Evolutionary conservation across 1,140 invertebrate genomes (phyloP).

Genomic region (Zaprionus capensis): DNA sequence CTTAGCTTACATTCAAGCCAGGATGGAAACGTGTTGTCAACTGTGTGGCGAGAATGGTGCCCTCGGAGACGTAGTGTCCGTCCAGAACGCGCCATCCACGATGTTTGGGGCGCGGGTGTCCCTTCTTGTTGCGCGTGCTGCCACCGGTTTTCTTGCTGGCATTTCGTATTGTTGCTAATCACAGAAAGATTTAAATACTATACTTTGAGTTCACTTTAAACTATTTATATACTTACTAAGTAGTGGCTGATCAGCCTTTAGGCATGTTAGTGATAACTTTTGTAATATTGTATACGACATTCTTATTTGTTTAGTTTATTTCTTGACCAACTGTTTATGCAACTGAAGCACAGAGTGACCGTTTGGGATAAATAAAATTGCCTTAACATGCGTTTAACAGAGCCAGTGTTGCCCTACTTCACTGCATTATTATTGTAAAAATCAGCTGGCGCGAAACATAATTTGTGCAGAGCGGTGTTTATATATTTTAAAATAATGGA

Average conservation of each 20-base stretch:
- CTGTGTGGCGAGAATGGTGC: conserved; percentile 89
- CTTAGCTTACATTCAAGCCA: conserved; percentile 89
- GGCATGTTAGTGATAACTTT: conserved; percentile 70
- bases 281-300: conserved; percentile 79
- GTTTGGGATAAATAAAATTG: background rate
- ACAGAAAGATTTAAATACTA: background rate
- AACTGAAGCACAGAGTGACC: conserved; percentile 28
- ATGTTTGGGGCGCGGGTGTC: conserved; percentile 88
- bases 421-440: background rate
- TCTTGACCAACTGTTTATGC: conserved; percentile 61
- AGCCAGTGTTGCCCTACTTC: conserved; percentile 16
- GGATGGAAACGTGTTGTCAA: conserved; percentile 90
- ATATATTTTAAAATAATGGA: conserved; percentile 23
- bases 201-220: background rate
- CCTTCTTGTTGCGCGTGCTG: conserved; percentile 87
- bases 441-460: conserved; percentile 23
- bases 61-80: conserved; percentile 87
- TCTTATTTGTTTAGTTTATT: conserved; percentile 23
- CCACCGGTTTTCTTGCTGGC: conserved; percentile 89
- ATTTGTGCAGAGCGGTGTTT: background rate
- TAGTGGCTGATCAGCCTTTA: conserved; percentile 73
- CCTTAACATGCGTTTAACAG: background rate
- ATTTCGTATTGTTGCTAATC: conserved; percentile 84
- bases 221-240: conserved; percentile 54
- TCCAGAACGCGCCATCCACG: conserved; percentile 89